A percentile compares a stretch with the other conserved stretches of the same genome.
Evolutionary conservation across 2,888 invertebrate species (phyloP).

Genomic region (Drosophila heteroneura): DNA sequence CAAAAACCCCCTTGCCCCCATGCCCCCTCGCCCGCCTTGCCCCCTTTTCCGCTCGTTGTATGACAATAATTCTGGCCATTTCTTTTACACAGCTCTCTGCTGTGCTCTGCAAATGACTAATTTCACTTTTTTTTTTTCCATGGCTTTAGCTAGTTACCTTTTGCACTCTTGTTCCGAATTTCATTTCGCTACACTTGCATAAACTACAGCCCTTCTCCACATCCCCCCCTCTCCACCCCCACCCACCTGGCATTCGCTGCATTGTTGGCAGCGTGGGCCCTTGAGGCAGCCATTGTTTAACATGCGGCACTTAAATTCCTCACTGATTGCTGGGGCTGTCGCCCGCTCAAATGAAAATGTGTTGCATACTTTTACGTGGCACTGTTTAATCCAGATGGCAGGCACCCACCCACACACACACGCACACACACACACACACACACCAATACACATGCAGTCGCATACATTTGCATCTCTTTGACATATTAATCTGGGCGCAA

Average conservation of each 20-base stretch:
- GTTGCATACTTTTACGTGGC: slow-evolving; percentile 43
- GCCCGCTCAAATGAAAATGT: slow-evolving; percentile 29
- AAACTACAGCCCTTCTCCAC: neutral
- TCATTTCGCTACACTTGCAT: slow-evolving; percentile 44
- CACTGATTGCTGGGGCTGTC: slow-evolving; percentile 51
- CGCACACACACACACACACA: neutral
- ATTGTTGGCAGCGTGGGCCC: slow-evolving; percentile 3
- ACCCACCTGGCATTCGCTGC: neutral
- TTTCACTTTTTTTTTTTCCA: slow-evolving; percentile 40
- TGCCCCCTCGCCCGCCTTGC: neutral
- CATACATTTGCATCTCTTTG: slow-evolving; percentile 26
- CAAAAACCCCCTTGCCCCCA: neutral
- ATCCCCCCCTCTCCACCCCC: too few species aligned
- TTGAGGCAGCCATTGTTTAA: slow-evolving; percentile 47
- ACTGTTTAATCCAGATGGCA: slow-evolving; percentile 27
- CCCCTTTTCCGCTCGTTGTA: neutral
- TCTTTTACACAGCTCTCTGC: neutral
- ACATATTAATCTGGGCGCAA: slow-evolving; percentile 14
- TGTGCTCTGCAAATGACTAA: slow-evolving; percentile 55
- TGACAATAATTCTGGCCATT: neutral
- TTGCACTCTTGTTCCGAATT: slow-evolving; percentile 32
- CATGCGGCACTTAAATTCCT: slow-evolving; percentile 49
- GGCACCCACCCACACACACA: neutral
- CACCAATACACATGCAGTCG: neutral
- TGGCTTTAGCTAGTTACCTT: slow-evolving; percentile 27